Percentiles rank a stretch among this genome's conserved stretches.
Evolutionary conservation across 2,113 vertebrate genomes (phyloP).

Genomic region (Mohoua ochrocephala): DNA sequence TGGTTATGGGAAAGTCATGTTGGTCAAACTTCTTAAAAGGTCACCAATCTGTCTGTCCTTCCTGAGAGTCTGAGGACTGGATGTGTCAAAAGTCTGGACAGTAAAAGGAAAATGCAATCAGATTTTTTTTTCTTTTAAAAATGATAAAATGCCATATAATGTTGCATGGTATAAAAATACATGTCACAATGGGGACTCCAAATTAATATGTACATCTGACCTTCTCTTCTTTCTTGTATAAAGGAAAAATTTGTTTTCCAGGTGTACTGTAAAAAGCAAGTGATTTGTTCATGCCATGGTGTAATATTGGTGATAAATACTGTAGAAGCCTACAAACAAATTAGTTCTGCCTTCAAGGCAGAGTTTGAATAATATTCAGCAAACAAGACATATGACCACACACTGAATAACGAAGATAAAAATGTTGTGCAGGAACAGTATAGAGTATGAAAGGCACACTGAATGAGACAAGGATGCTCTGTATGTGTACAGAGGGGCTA

Average conservation of each 20-base stretch:
- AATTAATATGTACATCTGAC: background rate
- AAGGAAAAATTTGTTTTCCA: background rate
- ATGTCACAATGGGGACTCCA: background rate
- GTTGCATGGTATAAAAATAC: background rate
- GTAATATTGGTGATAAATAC: background rate
- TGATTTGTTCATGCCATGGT: background rate
- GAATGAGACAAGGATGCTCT: background rate
- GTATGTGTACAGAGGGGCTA: background rate
- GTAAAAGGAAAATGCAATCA: background rate
- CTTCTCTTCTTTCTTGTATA: background rate
- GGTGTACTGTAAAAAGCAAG: background rate
- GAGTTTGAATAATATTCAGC: background rate
- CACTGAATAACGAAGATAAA: background rate
- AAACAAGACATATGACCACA: background rate
- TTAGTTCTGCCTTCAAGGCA: background rate
- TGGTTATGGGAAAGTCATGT: background rate
- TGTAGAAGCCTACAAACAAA: background rate
- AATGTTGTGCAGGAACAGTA: background rate
- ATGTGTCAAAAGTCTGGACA: background rate
- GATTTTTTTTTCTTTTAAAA: background rate
- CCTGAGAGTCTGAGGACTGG: background rate
- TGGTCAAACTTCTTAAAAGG: background rate
- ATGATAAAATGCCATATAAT: background rate
- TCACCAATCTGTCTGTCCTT: background rate
- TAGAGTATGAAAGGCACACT: background rate